These are phyloP conservation scores for Macrophya alboannulata DNA, from an alignment of 2,888 invertebrate species.

Conservation along the genomic window DNA sequence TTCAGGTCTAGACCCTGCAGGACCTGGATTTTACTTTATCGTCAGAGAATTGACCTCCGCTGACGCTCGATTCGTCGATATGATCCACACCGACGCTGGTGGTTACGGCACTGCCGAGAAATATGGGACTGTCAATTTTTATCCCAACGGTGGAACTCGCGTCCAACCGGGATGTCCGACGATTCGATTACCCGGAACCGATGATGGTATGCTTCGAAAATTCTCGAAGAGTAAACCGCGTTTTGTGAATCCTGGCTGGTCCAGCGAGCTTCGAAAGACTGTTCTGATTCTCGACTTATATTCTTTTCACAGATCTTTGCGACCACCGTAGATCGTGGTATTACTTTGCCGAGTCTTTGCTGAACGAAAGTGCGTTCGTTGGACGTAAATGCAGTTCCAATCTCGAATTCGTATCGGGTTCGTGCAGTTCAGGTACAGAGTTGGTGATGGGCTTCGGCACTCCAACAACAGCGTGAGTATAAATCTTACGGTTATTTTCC, in stretches of 20 bases:
- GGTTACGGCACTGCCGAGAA: slow-evolving; percentile 76
- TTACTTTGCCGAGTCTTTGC: slow-evolving; percentile 80
- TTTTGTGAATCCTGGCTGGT: background rate
- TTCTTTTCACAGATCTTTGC: slow-evolving; percentile 79
- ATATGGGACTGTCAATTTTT: slow-evolving; percentile 80
- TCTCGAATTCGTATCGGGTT: slow-evolving; percentile 21
- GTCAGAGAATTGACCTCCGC: slow-evolving; percentile 72
- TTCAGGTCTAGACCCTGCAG: slow-evolving; percentile 65
- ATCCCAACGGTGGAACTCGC: slow-evolving; percentile 81
- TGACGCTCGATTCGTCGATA: slow-evolving; percentile 81
- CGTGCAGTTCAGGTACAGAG: slow-evolving; percentile 55
- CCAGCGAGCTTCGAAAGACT: background rate
- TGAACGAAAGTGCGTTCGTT: background rate
- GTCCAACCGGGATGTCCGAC: slow-evolving; percentile 80
- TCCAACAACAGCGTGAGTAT: slow-evolving; percentile 35
- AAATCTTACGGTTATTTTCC: background rate
- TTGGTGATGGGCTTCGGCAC: slow-evolving; percentile 64
- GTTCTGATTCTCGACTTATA: background rate
- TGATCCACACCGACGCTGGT: slow-evolving; percentile 81
- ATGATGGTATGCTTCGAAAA: background rate
- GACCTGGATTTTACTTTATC: slow-evolving; percentile 77
- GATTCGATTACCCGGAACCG: background rate
- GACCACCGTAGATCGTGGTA: slow-evolving; percentile 81
- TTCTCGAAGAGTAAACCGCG: background rate
- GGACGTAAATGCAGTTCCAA: slow-evolving; percentile 60